Percentiles rank a stretch among this genome's conserved stretches.
phyloP scores from a whole-genome alignment of 2,888 invertebrate genomes.

The Osmoderma eremita region DNA sequence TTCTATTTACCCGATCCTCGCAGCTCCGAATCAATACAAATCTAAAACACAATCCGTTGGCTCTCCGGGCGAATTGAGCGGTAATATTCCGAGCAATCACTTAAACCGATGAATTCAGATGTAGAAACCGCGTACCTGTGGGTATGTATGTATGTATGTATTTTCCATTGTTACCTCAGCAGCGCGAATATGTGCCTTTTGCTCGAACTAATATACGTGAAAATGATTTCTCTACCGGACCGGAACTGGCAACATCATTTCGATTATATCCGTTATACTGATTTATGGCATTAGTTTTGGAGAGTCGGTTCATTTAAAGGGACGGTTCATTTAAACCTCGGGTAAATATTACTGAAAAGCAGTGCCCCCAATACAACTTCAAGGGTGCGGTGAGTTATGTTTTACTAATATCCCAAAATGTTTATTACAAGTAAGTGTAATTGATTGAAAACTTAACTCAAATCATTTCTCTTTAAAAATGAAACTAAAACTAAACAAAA shows the following conservation, averaged over 20 bases:
- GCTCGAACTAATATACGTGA: constrained; percentile 9
- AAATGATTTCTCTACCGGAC: constrained; percentile 24
- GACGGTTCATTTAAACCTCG: not conserved
- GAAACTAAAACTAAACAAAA: too few relatives aligned
- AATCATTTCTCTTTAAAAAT: too few relatives aligned
- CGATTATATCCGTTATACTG: constrained; percentile 13
- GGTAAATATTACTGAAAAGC: constrained; percentile 1
- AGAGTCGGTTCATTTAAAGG: too few relatives aligned
- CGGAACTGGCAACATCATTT: constrained; percentile 12
- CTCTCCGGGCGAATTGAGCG: not conserved
- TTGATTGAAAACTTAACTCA: too few relatives aligned
- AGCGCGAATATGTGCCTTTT: constrained; percentile 12
- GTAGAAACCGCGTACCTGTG: too few relatives aligned
- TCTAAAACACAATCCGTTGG: constrained; percentile 15
- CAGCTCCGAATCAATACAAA: constrained; percentile 7
- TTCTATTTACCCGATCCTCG: not conserved
- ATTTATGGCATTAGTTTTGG: constrained; percentile 23
- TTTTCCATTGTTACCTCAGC: constrained; percentile 8
- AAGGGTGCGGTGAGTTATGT: too few relatives aligned
- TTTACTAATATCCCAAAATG: too few relatives aligned
- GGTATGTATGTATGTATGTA: not conserved
- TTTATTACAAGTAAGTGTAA: too few relatives aligned
- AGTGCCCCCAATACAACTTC: too few relatives aligned
- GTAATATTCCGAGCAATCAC: constrained; percentile 21
- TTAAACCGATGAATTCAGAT: constrained; percentile 21